Evolutionary conservation across 2,888 invertebrate genomes (phyloP).

Genomic region (Deroplatys truncata): DNA sequence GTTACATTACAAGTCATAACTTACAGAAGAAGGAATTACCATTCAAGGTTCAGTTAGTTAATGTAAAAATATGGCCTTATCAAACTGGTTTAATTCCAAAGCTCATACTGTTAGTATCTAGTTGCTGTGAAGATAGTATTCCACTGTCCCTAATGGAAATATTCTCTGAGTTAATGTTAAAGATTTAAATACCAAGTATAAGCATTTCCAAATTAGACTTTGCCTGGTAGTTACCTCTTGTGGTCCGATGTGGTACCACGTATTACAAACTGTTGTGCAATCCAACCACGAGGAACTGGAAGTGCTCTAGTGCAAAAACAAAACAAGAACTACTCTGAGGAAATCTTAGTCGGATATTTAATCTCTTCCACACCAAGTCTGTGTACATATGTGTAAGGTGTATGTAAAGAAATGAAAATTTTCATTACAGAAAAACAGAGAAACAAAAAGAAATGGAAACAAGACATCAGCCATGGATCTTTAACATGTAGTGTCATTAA

Average conservation of each 20-base stretch:
- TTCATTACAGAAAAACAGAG: not conserved
- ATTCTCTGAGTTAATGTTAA: not conserved
- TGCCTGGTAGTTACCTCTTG: not conserved
- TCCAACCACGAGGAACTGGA: not conserved
- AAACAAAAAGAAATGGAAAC: not conserved
- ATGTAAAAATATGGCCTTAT: too few relatives aligned
- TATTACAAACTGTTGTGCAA: not conserved
- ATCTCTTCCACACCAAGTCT: not conserved
- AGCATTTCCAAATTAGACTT: not conserved
- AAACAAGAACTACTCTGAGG: not conserved
- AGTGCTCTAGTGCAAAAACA: not conserved
- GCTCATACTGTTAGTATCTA: not conserved
- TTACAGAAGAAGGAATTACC: too few relatives aligned
- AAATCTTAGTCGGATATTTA: not conserved
- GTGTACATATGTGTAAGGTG: not conserved
- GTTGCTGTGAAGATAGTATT: not conserved
- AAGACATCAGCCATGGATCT: not conserved
- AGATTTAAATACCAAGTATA: not conserved
- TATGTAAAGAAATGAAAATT: not conserved
- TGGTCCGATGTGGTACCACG: not conserved
- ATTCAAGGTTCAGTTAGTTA: too few relatives aligned
- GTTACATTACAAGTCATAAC: too few relatives aligned
- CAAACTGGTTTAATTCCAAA: not conserved
- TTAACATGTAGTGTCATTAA: not conserved
- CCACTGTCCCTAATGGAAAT: not conserved